Conservation (phyloP, 2,888 invertebrate species). For the Chrysolina americana region DNA sequence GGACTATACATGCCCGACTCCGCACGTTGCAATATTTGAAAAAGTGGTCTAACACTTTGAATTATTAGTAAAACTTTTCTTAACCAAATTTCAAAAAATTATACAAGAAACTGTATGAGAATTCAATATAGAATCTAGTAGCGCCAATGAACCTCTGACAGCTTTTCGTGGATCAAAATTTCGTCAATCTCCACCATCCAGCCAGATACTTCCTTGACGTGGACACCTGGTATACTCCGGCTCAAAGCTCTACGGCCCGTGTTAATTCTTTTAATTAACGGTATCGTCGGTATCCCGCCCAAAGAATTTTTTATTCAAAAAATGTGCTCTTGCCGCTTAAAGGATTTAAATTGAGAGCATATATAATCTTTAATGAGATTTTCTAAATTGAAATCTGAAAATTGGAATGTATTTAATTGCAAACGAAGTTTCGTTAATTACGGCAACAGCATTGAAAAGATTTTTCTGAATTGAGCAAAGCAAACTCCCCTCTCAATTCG, state of each 20-base stretch:
- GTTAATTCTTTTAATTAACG: conserved; percentile 10
- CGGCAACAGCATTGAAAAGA: conserved; percentile 17
- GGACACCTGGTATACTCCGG: background rate
- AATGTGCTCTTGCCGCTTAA: conserved; percentile 8
- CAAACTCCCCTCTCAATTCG: conserved; percentile 2
- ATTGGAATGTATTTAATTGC: conserved; percentile 22
- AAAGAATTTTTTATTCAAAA: conserved; percentile 17
- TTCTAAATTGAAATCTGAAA: conserved; percentile 24
- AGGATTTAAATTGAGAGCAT: conserved; percentile 19
- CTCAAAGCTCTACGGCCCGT: background rate
- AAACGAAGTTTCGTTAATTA: conserved; percentile 27
- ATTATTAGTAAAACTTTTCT: no score
- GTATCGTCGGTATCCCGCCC: background rate
- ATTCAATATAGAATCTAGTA: no score
- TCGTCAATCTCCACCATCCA: no score
- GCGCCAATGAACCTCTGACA: no score
- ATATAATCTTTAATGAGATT: conserved; percentile 27
- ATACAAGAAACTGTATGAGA: no score
- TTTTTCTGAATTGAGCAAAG: conserved; percentile 22
- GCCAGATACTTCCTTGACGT: no score
- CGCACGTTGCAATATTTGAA: no score
- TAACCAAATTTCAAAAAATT: no score
- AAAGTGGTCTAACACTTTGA: no score
- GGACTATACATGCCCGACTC: no score
- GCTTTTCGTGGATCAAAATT: no score